A percentile compares a stretch with the other conserved stretches of the same genome.
These are phyloP conservation scores for Drosophila meridionalis DNA, from an alignment of 2,888 invertebrate species.

Conservation along the genomic window DNA sequence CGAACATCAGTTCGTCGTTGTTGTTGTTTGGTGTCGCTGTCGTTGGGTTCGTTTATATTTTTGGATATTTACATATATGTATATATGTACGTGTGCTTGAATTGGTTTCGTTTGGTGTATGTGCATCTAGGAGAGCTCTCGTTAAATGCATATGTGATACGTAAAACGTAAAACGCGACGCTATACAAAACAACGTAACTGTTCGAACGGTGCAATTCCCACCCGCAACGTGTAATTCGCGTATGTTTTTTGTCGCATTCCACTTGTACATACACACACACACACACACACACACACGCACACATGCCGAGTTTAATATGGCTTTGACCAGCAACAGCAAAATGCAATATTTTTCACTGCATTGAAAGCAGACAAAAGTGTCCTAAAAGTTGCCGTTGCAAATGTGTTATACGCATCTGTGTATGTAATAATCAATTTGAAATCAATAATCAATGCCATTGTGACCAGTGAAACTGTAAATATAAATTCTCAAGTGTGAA, in stretches of 20 bases:
- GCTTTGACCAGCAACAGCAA: conserved; percentile 25
- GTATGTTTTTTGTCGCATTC: conserved; percentile 26
- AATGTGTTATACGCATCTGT: conserved; percentile 32
- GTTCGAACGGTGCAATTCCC: conserved; percentile 41
- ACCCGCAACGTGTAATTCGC: conserved; percentile 47
- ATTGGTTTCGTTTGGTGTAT: conserved; percentile 8
- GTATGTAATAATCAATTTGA: conserved; percentile 23
- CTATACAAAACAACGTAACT: conserved; percentile 57
- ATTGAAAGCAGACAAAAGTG: conserved; percentile 27
- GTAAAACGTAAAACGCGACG: conserved; percentile 39
- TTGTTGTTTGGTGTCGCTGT: conserved; percentile 36
- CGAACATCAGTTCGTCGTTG: conserved; percentile 30
- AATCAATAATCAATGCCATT: conserved; percentile 19
- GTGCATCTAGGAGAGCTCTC: conserved; percentile 51
- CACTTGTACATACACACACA: conserved; percentile 16
- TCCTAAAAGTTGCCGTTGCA: conserved; percentile 15
- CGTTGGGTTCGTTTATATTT: conserved; percentile 75
- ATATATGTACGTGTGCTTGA: conserved; percentile 33
- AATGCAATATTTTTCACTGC: conserved; percentile 15
- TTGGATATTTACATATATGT: conserved; percentile 64
- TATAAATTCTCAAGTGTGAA: conserved; percentile 31
- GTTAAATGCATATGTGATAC: conserved; percentile 57
- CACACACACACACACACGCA: conserved; percentile 2
- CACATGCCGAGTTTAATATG: conserved; percentile 7
- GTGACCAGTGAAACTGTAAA: conserved; percentile 25